Percentiles rank a stretch among this genome's conserved stretches.
Evolutionary conservation across 2,888 invertebrate species (phyloP).

Genomic region (Lithophane ornitopus): DNA sequence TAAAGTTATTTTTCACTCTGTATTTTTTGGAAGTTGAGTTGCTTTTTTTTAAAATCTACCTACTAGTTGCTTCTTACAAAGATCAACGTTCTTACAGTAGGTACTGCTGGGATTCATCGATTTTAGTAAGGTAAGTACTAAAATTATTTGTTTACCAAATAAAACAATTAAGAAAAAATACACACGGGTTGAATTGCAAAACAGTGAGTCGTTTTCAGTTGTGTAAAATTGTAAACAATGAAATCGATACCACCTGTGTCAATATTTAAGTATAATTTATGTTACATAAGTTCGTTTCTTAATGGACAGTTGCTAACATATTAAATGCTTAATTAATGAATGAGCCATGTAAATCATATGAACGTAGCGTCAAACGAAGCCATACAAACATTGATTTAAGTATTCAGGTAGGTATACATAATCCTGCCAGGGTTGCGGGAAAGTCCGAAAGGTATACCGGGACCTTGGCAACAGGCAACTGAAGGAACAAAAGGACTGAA

Average conservation of each 20-base stretch:
- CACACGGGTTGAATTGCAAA: not conserved
- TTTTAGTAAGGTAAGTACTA: not conserved
- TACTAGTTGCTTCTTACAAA: no score
- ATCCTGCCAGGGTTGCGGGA: no score
- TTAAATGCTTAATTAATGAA: not conserved
- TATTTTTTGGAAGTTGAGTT: no score
- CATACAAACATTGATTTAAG: not conserved
- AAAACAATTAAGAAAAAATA: not conserved
- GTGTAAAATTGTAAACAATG: not conserved
- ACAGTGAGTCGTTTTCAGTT: not conserved
- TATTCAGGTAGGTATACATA: no score
- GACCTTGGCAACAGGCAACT: no score
- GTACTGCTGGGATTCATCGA: not conserved
- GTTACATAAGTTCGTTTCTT: not conserved
- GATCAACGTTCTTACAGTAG: no score
- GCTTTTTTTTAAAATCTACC: no score
- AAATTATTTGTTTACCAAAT: not conserved
- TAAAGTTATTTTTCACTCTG: no score
- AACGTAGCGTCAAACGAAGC: not conserved
- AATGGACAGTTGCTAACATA: not conserved
- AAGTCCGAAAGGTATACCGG: no score
- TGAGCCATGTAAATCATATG: not conserved
- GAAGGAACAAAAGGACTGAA: no score
- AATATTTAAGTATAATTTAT: not conserved
- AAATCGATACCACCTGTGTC: not conserved